Base-by-base conservation (phyloP, 1,140 invertebrate species). In the Halotydeus destructor region DNA sequence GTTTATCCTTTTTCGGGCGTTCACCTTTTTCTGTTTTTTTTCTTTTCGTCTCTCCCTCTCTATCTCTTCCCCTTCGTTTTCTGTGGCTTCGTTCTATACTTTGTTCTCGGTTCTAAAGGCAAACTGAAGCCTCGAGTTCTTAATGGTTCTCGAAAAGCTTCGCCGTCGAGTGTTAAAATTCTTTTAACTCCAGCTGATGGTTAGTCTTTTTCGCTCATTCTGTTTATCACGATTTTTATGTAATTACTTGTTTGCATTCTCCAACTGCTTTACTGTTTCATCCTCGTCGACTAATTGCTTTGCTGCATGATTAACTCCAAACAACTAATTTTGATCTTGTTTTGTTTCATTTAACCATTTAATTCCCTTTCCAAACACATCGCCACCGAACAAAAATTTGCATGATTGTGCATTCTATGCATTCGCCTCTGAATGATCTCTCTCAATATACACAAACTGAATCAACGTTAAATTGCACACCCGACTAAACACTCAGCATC, bases 371-470 rank as follows among this genome's bases (percentile, higher is more conserved):
- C 31, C n/a, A 36, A 25, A 40, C 22, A 45, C 41, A 32, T 35
- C 21, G n/a, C 36, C 9, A 5, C 24, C 26, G 19, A 27, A 36
- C 24, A 34, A 14, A 30, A 24, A n/a, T 22, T 33, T 34, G 16
- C 5, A 44, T 42, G 5, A 25, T 14, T 16, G 21, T 19, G 21
- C n/a, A 33, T 32, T 3, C 22, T 28, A 27, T 39, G 11, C 18
- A 37, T 41, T 36, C 1, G 9, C 25, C 16, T 42, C n/a, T n/a
- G 14, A 45, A 38, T 41, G n/a, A 31, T 41, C 22, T 27, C 44
- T 33, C 14, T 37, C 18, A 30, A 31, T 32, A 23, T 31, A 22
- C 18, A 41, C 14, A 41, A 30, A 40, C 32, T 46, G 36, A 46
- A 31, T 30, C 23, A 32, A 35, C 35, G 24, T 42, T 18, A 38